A percentile compares a stretch with the other conserved stretches of the same genome.
phyloP scores from a whole-genome alignment of 2,888 invertebrate genomes.

The Tuta absoluta region DNA sequence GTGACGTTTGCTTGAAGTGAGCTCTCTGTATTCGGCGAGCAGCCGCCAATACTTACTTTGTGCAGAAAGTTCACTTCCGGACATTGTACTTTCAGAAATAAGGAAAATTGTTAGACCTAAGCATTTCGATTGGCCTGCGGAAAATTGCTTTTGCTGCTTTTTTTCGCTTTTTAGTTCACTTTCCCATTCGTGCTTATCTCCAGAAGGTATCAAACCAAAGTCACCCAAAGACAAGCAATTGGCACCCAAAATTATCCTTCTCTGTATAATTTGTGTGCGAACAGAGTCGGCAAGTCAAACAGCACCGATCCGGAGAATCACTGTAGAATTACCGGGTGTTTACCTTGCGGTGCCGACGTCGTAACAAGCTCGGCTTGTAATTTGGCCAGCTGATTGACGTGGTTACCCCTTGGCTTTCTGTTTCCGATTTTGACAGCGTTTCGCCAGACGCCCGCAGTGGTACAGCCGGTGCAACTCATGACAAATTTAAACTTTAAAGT shows the following conservation, averaged over 20 bases:
- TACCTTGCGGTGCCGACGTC: conserved; percentile 25
- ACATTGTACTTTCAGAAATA: no score
- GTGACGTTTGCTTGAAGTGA: no score
- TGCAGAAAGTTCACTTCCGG: no score
- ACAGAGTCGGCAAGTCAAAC: conserved; percentile 18
- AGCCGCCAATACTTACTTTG: no score
- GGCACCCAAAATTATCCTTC: background rate
- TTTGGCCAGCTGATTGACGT: conserved; percentile 29
- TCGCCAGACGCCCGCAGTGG: background rate
- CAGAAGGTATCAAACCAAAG: background rate
- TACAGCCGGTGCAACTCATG: background rate
- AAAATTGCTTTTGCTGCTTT: no score
- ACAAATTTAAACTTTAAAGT: no score
- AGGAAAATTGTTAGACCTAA: no score
- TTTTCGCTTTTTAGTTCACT: no score
- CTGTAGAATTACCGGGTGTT: conserved; percentile 19
- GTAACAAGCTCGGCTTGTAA: conserved; percentile 28
- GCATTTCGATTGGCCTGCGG: no score
- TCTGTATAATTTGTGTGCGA: background rate
- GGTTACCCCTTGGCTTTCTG: conserved; percentile 27
- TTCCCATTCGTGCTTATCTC: no score
- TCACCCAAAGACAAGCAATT: conserved; percentile 9
- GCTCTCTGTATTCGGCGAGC: no score
- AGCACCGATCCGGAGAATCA: conserved; percentile 13
- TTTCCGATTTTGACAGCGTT: conserved; percentile 24